Base-by-base conservation (phyloP, 2,797 vertebrate species). In the Pseudochaenichthys georgianus region DNA sequence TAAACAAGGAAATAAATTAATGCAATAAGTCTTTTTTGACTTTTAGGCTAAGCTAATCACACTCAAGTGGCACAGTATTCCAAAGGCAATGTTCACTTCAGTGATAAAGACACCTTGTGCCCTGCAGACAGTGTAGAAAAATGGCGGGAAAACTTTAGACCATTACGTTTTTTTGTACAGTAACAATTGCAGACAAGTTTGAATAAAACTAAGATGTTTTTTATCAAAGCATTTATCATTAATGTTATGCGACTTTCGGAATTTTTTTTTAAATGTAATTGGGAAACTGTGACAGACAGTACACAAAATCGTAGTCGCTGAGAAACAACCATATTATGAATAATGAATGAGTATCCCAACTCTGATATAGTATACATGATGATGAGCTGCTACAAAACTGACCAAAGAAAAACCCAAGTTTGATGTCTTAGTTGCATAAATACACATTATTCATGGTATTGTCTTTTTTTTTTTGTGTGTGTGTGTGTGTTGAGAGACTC, bases 401-500 rank as follows among this genome's bases (percentile, higher is more conserved):
- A 60, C 16, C 52, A 64, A 67, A 42, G 17, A 41, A 58, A 28
- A 15, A 70, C n/a, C 43, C 38, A 41, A 21, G 2, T 61, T 68
- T 4, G 13, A 59, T 34, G 16, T 47, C 67, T 53, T 6, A 17
- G 9, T 43, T 45, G 4, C n/a, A 67, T 21, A 63, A 75, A 73
- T 28, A 13, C 41, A 41, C 0, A 57, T 64, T 23, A 28, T 69
- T 64, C 13, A 58, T 41, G 10, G 16, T 4, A 45, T 64, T 53
- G 55, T 64, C 21, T 5, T 13, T 34, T 23, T 77, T 41, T 65
- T 21, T 19, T 19, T 19, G 19, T 19, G 19, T 51, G 12, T 19
- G 4, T 68, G 43, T 19, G n/a, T 60, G 60, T 43, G 48, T 45
- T 45, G 28, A 61, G 55, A 65, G 28, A 62, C 50, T 78, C 43